Percentiles rank a stretch among this genome's conserved stretches.
Evolutionary conservation across 2,797 vertebrate genomes (phyloP).

Genomic region (Platalea minor): DNA sequence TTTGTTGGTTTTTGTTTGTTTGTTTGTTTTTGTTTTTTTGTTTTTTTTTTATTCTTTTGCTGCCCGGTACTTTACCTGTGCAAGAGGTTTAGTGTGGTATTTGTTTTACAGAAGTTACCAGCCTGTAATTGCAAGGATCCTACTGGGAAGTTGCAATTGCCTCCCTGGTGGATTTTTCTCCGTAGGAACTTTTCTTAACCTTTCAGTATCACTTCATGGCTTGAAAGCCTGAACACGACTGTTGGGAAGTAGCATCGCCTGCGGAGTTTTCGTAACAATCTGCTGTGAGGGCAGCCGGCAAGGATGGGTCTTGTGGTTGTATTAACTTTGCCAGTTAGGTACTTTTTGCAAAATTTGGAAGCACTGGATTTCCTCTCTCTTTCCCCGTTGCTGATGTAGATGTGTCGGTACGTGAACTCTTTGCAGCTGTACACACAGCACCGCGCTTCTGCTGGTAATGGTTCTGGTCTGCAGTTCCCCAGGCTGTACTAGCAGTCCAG

Average conservation of each 20-base stretch:
- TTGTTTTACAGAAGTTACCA: background rate
- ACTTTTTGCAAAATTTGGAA: background rate
- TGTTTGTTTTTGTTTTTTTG: too few relatives aligned
- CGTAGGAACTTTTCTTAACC: background rate
- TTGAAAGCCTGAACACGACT: background rate
- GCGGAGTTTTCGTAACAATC: conserved; percentile 34
- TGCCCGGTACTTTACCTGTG: background rate
- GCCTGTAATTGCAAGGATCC: background rate
- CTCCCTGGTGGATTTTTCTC: conserved; percentile 1
- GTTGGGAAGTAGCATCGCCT: background rate
- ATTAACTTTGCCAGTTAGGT: background rate
- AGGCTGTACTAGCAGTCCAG: background rate
- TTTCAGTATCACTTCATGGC: conserved; percentile 5
- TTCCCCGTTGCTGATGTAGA: background rate
- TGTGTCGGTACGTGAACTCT: background rate
- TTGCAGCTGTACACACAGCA: background rate
- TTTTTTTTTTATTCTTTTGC: background rate
- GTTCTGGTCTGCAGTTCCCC: background rate
- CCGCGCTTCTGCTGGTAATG: background rate
- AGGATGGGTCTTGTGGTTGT: background rate
- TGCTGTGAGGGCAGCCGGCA: background rate
- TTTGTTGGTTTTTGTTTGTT: too few relatives aligned
- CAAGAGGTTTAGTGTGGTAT: background rate
- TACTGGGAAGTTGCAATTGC: background rate
- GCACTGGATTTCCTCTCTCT: background rate